A percentile compares a stretch with the other conserved stretches of the same genome.
phyloP scores from a whole-genome alignment of 2,113 vertebrate genomes.

The Coregonus clupeaformis region DNA sequence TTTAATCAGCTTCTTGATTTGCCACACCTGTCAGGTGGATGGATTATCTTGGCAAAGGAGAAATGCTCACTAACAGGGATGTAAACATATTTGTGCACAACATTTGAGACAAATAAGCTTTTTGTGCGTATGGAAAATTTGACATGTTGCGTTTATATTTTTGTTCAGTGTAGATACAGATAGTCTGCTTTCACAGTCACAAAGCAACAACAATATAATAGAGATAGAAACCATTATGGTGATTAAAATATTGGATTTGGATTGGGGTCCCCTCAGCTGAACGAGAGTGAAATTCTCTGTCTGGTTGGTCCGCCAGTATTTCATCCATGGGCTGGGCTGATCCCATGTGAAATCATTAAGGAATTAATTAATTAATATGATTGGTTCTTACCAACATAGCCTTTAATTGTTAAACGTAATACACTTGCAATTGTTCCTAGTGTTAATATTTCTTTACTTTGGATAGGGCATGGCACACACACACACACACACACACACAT shows the following conservation, averaged over 20 bases:
- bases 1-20: too few relatives aligned
- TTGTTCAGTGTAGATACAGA: background rate
- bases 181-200: background rate
- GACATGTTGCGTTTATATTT: background rate
- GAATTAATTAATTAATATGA: too few relatives aligned
- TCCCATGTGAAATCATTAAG: background rate
- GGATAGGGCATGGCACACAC: background rate
- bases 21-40: too few relatives aligned
- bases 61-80: too few relatives aligned
- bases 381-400: too few relatives aligned
- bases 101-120: too few relatives aligned
- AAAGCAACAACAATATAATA: background rate
- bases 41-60: too few relatives aligned
- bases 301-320: background rate
- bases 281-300: constrained; percentile 11
- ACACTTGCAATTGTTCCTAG: background rate
- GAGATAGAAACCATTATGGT: constrained; percentile 33
- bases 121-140: too few relatives aligned
- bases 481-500: background rate
- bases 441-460: background rate
- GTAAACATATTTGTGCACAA: too few relatives aligned
- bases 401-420: background rate
- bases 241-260: constrained; percentile 42
- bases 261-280: constrained; percentile 6
- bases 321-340: constrained; percentile 2